A percentile compares a stretch with the other conserved stretches of the same genome.
These are phyloP conservation scores for Conomelus anceps DNA, from an alignment of 2,888 invertebrate species.

Conservation along the genomic window DNA sequence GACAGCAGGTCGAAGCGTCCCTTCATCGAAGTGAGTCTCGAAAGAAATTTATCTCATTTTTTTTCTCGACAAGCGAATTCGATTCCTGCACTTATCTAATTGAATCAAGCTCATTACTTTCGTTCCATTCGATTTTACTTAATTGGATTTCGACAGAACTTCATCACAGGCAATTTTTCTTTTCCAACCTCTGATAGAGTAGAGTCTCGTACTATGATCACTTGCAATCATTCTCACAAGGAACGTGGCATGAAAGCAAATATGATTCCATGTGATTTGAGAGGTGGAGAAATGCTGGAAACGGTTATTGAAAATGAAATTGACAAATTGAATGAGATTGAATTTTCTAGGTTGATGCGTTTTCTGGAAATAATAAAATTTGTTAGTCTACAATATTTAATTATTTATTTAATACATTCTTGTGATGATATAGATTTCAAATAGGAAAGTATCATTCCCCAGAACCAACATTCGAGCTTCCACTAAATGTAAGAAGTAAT, in stretches of 20 bases:
- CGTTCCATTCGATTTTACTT: not conserved
- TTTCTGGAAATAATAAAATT: too few species aligned
- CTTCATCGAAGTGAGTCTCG: not conserved
- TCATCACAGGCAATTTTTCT: not conserved
- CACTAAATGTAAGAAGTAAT: too few species aligned
- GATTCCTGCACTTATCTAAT: not conserved
- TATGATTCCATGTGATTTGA: not conserved
- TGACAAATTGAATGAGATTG: not conserved
- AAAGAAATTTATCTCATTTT: not conserved
- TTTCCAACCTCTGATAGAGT: not conserved
- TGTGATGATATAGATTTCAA: too few species aligned
- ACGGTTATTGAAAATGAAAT: not conserved
- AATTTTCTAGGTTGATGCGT: not conserved
- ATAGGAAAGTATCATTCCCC: too few species aligned
- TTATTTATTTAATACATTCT: too few species aligned
- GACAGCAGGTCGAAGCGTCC: not conserved
- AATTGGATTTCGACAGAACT: not conserved
- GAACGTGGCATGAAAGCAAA: not conserved
- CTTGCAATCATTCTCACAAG: not conserved
- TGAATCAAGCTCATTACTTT: not conserved
- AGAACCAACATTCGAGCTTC: too few species aligned
- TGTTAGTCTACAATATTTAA: too few species aligned
- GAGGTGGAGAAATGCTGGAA: not conserved
- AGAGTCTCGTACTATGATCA: not conserved
- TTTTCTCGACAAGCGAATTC: not conserved